Evolutionary conservation across 2,797 vertebrate genomes (phyloP), one percentile per base, ranked within the genome.

Genomic region (Cichlasoma orientale): DNA sequence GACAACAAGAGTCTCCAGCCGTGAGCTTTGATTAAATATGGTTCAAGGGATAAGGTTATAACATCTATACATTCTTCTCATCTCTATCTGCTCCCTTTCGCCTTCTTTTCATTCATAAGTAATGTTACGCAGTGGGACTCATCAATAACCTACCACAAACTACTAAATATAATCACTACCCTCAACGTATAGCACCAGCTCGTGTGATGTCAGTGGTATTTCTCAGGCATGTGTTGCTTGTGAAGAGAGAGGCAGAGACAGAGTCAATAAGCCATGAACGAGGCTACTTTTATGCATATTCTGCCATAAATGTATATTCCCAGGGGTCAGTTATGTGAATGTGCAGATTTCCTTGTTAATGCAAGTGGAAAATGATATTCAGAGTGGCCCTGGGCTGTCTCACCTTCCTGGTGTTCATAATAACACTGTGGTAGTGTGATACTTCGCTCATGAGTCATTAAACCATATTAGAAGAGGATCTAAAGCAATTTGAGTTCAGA

Each of bases 61-160:
- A 87, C 83, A 91, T 91, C 92, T 82, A 93, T 89, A 91, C 91
- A 88, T 88, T 86, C 88, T 84, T 90, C 83, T 92, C 86, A 86
- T 92, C 86, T 91, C 78, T 66, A 83, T 88, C 84, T 77, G 78
- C 74, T 84, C 82, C 83, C 82, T 86, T 86, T 76, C 19, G 52
- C 74, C 83, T 66, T 90, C 92, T 92, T 90, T 92, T 95, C 90
- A 94, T 95, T 93, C 87, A 94, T 95, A 94, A 95, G 88, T 95
- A 92, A 95, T 95, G 87, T 78, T 89, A 92, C 88, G 90, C 82
- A 80, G 87, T 69, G 82, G 93, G 90, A 86, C 83, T 93, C 93
- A 94, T 95, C 92, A 95, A 95, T 95, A 96, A 95, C 76, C 75
- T 83, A 91, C 86, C 86, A 90, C 82, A 91, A 79, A 25, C 88